Evolutionary conservation across 2,113 vertebrate genomes (phyloP).

Genomic region (Muntiacus reevesi): DNA sequence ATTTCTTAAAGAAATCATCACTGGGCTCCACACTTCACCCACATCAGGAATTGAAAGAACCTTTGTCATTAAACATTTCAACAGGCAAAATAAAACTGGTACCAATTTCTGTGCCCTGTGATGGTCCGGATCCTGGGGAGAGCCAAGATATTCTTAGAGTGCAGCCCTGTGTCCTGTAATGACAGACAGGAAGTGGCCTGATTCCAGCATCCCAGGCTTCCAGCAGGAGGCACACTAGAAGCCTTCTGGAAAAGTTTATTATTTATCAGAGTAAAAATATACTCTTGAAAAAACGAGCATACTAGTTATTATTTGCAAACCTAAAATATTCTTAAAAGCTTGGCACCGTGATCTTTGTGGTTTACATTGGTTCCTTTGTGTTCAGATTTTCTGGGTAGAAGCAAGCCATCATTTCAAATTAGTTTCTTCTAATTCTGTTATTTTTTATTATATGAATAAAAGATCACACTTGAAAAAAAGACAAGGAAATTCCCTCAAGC

Average conservation of each 20-base stretch:
- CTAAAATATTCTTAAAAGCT: background rate
- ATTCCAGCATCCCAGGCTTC: background rate
- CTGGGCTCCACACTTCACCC: background rate
- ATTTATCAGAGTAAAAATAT: background rate
- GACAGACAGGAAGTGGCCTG: background rate
- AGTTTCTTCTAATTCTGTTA: background rate
- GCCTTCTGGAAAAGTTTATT: background rate
- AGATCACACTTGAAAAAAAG: background rate
- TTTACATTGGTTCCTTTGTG: background rate
- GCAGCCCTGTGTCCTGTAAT: background rate
- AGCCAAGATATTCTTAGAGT: background rate
- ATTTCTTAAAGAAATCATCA: background rate
- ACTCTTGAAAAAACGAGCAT: background rate
- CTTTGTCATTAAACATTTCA: background rate
- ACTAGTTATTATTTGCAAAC: background rate
- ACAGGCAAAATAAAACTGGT: background rate
- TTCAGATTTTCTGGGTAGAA: background rate
- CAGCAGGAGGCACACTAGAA: background rate
- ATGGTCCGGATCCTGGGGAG: background rate
- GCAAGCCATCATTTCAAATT: background rate
- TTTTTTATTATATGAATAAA: background rate
- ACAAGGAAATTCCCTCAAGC: background rate
- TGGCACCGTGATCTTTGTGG: background rate
- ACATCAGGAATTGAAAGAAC: background rate
- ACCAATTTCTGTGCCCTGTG: background rate